Base-by-base conservation (phyloP, 2,113 vertebrate genomes). In the Dromiciops gliroides region DNA sequence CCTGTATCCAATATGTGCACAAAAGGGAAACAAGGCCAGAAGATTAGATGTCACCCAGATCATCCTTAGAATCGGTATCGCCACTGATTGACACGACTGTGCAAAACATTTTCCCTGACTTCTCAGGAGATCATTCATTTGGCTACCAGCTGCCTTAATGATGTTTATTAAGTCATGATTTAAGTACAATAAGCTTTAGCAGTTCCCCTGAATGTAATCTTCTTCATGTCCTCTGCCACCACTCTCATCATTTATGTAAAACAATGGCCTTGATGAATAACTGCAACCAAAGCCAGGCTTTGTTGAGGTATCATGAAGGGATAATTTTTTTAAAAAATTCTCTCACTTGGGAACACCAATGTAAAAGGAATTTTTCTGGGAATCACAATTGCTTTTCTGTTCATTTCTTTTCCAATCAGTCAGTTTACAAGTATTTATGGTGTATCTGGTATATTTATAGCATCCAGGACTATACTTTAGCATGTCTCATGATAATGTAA, bases 201-300 rank as follows among this genome's bases (percentile, higher is more conserved):
- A 31, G 47, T 48, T 93, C 89, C 50, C 91, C 12, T 90, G 50
- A 89, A 26, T 75, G 31, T 51, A 7, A 48, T 11, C 52, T 92
- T 22, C 23, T 94, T 14, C 91, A 48, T 56, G 49, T 93, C 22
- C 67, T 83, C 51, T 95, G 53, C n/a, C 48, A 92, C n/a, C 91
- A 10, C 60, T n/a, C 2, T 88, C 3, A 90, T 92, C 44, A 91
- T 7, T 50, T 89, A 91, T 8, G 67, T 47, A 44, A 52, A 67
- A 91, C 51, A 92, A 67, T 50, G 37, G 23, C 28, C 88, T 90
- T 92, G 26, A n/a, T 90, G 89, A 95, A 56, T 67, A 51, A 37
- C 94, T n/a, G 22, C 48, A 56, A 90, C 53, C 49, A 44, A 50
- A n/a, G n/a, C 3, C 51, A 31, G 83, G 14, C 83, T 92, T 92